These are phyloP conservation scores for Muscidifurax raptorellus DNA, from an alignment of 1,140 invertebrate species.

Conservation along the genomic window DNA sequence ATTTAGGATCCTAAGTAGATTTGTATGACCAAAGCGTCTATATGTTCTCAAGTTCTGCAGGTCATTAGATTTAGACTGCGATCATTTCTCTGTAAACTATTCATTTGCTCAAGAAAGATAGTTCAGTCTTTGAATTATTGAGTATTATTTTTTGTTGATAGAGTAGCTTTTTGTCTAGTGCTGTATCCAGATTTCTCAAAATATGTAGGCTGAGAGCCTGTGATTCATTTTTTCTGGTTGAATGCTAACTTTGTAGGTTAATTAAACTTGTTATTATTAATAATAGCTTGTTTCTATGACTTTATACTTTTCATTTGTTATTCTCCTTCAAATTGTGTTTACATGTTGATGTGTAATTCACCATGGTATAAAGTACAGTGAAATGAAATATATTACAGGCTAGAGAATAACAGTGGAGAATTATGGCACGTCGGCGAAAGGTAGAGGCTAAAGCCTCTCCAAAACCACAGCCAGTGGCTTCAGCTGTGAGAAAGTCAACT, in stretches of 20 bases:
- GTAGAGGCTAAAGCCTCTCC: constrained; percentile 62
- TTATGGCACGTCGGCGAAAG: constrained; percentile 68
- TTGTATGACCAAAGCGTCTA: background rate
- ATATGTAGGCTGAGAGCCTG: background rate
- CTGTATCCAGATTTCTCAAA: background rate
- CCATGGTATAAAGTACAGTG: background rate
- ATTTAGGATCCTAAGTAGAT: background rate
- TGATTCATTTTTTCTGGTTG: background rate
- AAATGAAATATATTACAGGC: constrained; percentile 55
- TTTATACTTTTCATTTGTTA: constrained; percentile 19
- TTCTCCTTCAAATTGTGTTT: background rate
- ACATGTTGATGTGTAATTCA: background rate
- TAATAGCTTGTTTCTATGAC: background rate
- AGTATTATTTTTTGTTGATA: no score
- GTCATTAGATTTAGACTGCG: no score
- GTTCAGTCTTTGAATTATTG: background rate
- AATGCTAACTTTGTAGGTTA: constrained; percentile 25
- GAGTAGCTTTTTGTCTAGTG: background rate
- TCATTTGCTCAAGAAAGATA: no score
- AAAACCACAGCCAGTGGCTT: constrained; percentile 60
- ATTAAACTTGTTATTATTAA: constrained; percentile 1
- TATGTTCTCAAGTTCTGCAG: background rate
- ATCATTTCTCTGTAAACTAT: background rate
- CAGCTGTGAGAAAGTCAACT: constrained; percentile 68
- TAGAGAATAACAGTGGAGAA: constrained; percentile 53